Conservation (phyloP, 1,140 invertebrate genomes). For the Lasaia peninsularis region DNA sequence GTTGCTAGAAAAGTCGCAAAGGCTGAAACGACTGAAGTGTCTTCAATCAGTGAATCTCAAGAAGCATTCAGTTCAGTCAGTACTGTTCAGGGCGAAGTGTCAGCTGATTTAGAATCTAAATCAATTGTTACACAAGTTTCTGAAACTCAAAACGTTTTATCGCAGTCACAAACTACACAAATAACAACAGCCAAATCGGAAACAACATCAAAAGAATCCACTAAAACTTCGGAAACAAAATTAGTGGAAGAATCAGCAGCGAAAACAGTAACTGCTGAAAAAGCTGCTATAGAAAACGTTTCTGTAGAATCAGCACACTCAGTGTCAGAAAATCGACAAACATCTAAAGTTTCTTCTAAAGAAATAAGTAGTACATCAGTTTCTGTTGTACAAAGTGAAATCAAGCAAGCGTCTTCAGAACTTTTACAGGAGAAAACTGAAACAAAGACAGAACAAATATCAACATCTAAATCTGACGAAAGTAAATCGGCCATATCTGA, state of each 20-base stretch:
- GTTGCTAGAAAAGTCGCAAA: slow-evolving; percentile 52
- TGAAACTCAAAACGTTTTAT: slow-evolving; percentile 38
- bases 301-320: slow-evolving; percentile 20
- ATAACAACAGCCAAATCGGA: slow-evolving; percentile 11
- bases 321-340: slow-evolving; percentile 27
- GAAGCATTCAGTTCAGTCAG: slow-evolving; percentile 31
- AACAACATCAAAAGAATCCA: slow-evolving; percentile 2
- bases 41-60: slow-evolving; percentile 43
- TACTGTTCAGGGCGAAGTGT: slow-evolving; percentile 37
- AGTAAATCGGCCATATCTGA: slow-evolving; percentile 4
- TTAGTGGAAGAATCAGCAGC: slow-evolving; percentile 14
- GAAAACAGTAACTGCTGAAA: slow-evolving; percentile 8
- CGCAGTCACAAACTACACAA: slow-evolving; percentile 33
- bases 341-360: slow-evolving; percentile 26
- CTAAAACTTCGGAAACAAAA: slow-evolving; percentile 11
- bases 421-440: background rate
- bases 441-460: slow-evolving; percentile 6
- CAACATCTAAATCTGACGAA: slow-evolving; percentile 10
- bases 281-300: slow-evolving; percentile 1
- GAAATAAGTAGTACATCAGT: slow-evolving; percentile 24
- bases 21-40: slow-evolving; percentile 46
- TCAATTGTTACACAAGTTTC: slow-evolving; percentile 42
- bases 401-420: slow-evolving; percentile 20
- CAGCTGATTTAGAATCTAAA: slow-evolving; percentile 52
- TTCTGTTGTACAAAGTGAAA: slow-evolving; percentile 28